A percentile compares a stretch with the other conserved stretches of the same genome.
These are phyloP conservation scores for Polypterus bichir DNA, from an alignment of 2,113 vertebrate genomes.

Conservation along the genomic window DNA sequence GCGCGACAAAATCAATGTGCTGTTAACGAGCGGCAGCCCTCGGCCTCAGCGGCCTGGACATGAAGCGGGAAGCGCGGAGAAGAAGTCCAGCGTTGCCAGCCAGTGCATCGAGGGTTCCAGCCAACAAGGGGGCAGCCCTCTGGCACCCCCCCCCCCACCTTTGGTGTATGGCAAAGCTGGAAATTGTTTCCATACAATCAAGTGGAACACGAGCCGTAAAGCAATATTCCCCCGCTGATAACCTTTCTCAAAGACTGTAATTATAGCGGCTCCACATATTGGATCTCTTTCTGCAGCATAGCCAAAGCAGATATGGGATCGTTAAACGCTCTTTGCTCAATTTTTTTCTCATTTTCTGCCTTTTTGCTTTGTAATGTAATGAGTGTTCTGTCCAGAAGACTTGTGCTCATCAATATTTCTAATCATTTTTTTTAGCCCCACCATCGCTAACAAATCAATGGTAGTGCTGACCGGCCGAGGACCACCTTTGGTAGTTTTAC, in stretches of 20 bases:
- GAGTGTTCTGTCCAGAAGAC: constrained; percentile 29
- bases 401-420: constrained; percentile 45
- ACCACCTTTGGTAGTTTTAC: too few species aligned
- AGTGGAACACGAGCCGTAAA: neutral
- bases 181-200: constrained; percentile 2
- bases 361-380: constrained; percentile 17
- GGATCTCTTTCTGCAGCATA: constrained; percentile 27
- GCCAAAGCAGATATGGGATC: constrained; percentile 35
- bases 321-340: constrained; percentile 25
- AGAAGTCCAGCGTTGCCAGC: too few species aligned
- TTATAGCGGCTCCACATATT: constrained; percentile 33
- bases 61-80: too few species aligned
- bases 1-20: too few species aligned
- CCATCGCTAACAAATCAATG: constrained; percentile 41
- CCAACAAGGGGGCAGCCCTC: too few species aligned
- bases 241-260: constrained; percentile 32
- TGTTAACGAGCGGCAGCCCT: too few species aligned
- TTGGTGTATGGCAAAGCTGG: too few species aligned
- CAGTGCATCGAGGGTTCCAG: too few species aligned
- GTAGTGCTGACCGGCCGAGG: too few species aligned
- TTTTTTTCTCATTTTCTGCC: constrained; percentile 18
- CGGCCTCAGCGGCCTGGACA: too few species aligned
- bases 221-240: constrained; percentile 21
- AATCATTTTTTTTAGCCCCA: constrained; percentile 36
- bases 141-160: too few species aligned